A percentile compares a stretch with the other conserved stretches of the same genome.
phyloP scores from a whole-genome alignment of 2,888 invertebrate species.

The Amorpha juglandis region DNA sequence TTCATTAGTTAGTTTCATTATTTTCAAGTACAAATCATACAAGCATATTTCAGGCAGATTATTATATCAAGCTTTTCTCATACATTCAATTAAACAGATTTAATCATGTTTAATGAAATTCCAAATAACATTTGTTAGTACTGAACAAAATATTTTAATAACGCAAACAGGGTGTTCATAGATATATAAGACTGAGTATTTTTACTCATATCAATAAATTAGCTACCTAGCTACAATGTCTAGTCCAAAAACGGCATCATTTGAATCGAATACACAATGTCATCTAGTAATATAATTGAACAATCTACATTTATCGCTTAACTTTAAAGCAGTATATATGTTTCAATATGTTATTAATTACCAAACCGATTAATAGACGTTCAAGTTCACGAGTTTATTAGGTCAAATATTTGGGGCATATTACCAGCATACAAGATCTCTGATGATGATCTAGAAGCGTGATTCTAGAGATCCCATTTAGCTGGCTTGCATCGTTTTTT shows the following conservation, averaged over 20 bases:
- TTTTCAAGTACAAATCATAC: conserved; percentile 18
- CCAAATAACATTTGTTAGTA: conserved; percentile 1
- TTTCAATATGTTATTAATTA: conserved; percentile 20
- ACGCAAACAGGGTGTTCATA: not conserved
- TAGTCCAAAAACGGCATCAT: conserved; percentile 15
- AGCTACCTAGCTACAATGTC: conserved; percentile 11
- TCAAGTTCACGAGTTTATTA: conserved; percentile 10
- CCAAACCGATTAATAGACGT: conserved; percentile 10
- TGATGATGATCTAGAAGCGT: conserved; percentile 4
- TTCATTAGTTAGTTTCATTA: not conserved
- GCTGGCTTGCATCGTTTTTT: not conserved
- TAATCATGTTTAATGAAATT: not conserved
- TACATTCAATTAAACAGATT: not conserved
- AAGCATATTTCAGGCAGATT: conserved; percentile 15
- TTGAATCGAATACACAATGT: conserved; percentile 18
- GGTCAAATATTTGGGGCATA: conserved; percentile 23
- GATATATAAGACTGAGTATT: not conserved
- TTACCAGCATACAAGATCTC: conserved; percentile 9
- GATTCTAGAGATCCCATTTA: not conserved
- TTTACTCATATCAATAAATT: conserved; percentile 10
- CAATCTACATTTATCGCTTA: conserved; percentile 15
- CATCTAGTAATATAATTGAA: conserved; percentile 22
- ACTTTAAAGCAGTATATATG: conserved; percentile 17
- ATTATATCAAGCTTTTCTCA: conserved; percentile 13
- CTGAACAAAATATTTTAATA: not conserved